Base-by-base conservation (phyloP, 1,140 invertebrate genomes). In the Drosophila subpulchrella region DNA sequence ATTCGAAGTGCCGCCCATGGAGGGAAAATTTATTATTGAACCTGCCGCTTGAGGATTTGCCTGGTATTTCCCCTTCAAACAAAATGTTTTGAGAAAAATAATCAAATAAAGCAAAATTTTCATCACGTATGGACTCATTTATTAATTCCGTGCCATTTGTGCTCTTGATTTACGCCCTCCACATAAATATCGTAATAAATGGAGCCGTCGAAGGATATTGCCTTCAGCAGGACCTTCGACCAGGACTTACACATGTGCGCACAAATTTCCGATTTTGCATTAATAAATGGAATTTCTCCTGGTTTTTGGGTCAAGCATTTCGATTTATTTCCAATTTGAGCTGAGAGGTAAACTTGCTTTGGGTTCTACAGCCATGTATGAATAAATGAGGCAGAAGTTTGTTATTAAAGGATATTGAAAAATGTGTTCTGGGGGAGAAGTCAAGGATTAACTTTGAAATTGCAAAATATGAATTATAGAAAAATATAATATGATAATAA, bases 121-220 rank as follows among this genome's bases (percentile, higher is more conserved):
- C 60, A 66, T 57, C 73, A 56, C 72, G 20, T 68, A 65, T 57
- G 66, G 74, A 81, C 78, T 77, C 84, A 89, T 89, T 89, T 89
- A 89, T 89, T 89, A 89, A 89, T 89, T 89, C 84, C 84, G 78
- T 89, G 88, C 84, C 84, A 89, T 89, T 89, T 89, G 73, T 80
- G 75, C 56, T 78, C 73, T 78, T 89, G 84, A 89, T 89, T 89
- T 89, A 89, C 84, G 84, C 56, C 61, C 47, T 36, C 48, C 65
- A 71, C 77, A 89, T 89, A 89, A 89, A 89, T 84, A 70, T 65
- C 74, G 73, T 84, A 81, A 89, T 89, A 89, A 89, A 89, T 84
- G 73, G 65, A 84, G 80, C 84, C 53, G 68, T 83, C 70, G 73
- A 73, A 74, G 57, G 59, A 77, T 75, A 65, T 75, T 79, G 39